phyloP scores from a whole-genome alignment of 1,140 invertebrate species.

The Drosophila bocqueti region DNA sequence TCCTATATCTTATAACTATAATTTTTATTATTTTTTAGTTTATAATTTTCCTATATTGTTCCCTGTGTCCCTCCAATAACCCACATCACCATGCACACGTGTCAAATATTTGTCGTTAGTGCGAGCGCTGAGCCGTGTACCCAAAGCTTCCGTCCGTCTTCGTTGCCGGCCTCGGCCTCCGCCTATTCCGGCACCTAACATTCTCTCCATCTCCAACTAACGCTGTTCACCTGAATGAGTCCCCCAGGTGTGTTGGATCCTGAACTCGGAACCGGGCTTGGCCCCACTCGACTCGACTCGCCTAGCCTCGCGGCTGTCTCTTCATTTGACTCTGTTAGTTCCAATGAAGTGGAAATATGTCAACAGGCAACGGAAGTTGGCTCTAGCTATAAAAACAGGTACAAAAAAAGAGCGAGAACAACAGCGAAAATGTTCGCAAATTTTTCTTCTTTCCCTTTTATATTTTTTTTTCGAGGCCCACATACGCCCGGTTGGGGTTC shows the following conservation, averaged over 20 bases:
- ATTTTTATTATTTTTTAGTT: neutral
- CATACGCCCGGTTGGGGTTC: conserved; percentile 57
- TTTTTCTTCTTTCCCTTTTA: conserved; percentile 14
- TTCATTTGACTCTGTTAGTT: conserved; percentile 76
- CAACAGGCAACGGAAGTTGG: conserved; percentile 81
- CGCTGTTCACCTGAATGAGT: conserved; percentile 60
- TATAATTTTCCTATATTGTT: neutral
- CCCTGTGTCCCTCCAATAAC: neutral
- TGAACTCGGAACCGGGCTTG: conserved; percentile 4
- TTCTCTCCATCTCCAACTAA: neutral
- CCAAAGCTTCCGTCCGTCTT: conserved; percentile 42
- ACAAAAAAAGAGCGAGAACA: conserved; percentile 35
- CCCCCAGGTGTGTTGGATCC: conserved; percentile 47
- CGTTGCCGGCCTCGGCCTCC: conserved; percentile 19
- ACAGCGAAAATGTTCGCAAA: conserved; percentile 50
- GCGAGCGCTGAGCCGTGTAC: conserved; percentile 44
- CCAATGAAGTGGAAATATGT: conserved; percentile 83
- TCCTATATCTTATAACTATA: neutral
- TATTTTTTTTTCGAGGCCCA: conserved; percentile 37
- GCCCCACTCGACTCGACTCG: conserved; percentile 28
- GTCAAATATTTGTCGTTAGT: conserved; percentile 78
- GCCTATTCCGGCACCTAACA: neutral
- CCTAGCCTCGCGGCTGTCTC: conserved; percentile 61
- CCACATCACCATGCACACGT: conserved; percentile 32
- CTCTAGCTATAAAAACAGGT: conserved; percentile 53